Base-by-base conservation (phyloP, 2,888 invertebrate genomes). In the Odontothrips loti region DNA sequence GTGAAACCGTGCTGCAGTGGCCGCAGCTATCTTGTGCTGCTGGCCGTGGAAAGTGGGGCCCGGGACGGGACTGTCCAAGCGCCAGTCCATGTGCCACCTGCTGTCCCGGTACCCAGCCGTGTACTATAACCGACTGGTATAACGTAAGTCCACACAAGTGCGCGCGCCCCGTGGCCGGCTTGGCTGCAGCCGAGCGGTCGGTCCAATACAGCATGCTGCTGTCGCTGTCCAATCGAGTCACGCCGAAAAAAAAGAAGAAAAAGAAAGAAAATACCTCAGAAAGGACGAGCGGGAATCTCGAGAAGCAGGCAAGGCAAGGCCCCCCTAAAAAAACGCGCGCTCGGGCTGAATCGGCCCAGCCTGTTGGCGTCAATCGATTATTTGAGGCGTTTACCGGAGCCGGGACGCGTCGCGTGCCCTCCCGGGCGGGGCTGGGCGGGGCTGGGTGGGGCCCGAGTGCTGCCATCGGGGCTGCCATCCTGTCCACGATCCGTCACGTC, bases 321-420 rank as follows among this genome's bases (percentile, higher is more conserved):
- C 34, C 34, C 34, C 34, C 34, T 43, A 51, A 58, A 58, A 58
- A 58, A 58, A 58, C n/a, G 58, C 17, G 34, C 6, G 34, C 34
- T 43, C 34, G 34, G 34, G 34, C 34, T 43, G 3, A 6, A 43
- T 43, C 34, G 34, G n/a, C 34, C 34, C 3, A 43, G 34, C 34
- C 51, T 17, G 51, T 51, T 20, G 58, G 58, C 58, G 58, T 58
- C 58, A 58, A 75, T 75, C 68, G 68, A 75, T 75, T 75, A 75
- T 75, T 75, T 75, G 27, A 27, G 68, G 68, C 68, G 23, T 75
- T 75, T 75, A 27, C 27, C 68, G 27, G 23, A 27, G 17, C 15
- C 68, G 23, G 23, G 11, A 15, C 15, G 58, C 20, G 68, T 23
- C 23, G 68, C 27, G 68, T 58, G 68, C 68, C 23, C 12, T 6